Evolutionary conservation across 1,140 invertebrate genomes (phyloP), one percentile per base, ranked within the genome.

Genomic region (Gonioctena quinquepunctata): DNA sequence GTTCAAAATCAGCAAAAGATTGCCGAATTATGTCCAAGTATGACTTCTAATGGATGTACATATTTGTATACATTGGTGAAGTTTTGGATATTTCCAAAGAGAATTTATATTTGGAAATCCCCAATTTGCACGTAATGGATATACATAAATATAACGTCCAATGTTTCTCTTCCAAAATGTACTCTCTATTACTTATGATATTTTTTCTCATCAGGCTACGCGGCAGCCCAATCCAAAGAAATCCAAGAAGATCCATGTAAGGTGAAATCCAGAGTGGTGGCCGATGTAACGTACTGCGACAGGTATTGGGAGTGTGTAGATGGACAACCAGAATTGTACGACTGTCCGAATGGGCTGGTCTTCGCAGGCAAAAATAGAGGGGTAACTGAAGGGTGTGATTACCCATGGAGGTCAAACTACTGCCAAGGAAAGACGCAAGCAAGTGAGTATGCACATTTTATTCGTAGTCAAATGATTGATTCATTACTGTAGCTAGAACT

Each of bases 271-370:
- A 85, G 92, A 26, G 89, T 95, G 0, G 89, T 92, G 0, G 88
- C 87, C 1, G 93, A 95, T 76, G 87, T 89, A 69, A 92, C 91
- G 21, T 93, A 95, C 79, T 96, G 94, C 78, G 94, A 95, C 83
- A 88, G 93, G 72, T 95, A 94, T 79, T 95, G 93, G 92, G 93
- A 95, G 81, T 96, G 94, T 78, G 88, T 92, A 6, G 85, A 84
- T 69, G 92, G 92, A 0, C 90, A 93, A 75, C 89, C 92, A 0
- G 91, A 94, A 70, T 84, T 94, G 27, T 94, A 93, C 81, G 93
- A 95, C 84, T 96, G 94, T 81, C 94, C 94, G 27, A 96, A 96
- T 78, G 94, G 94, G 5, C 83, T 96, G 25, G 94, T 95, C 2
- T 96, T 93, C 83, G 93, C 94, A 26, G 94, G 94, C 0, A 94